Conservation (phyloP, 2,888 invertebrate genomes). For the Scotopteryx bipunctaria region DNA sequence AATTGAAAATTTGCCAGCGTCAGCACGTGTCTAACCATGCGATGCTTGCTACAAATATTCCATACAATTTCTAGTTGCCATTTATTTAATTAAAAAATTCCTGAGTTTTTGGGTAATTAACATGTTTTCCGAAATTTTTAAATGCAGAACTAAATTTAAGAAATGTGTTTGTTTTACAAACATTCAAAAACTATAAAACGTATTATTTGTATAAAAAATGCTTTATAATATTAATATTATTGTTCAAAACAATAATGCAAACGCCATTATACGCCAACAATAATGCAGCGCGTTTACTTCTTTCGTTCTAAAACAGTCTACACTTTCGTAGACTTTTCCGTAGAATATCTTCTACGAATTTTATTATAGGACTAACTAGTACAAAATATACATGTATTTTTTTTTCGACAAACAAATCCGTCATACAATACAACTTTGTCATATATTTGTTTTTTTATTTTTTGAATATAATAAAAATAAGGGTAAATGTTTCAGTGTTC, state of each 20-base stretch:
- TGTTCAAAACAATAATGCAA: too few relatives aligned
- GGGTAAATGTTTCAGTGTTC: neutral
- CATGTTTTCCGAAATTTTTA: neutral
- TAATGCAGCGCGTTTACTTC: neutral
- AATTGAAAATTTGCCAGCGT: conserved; percentile 24
- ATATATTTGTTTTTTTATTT: too few relatives aligned
- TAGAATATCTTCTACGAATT: too few relatives aligned
- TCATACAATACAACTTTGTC: too few relatives aligned
- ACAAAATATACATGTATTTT: too few relatives aligned
- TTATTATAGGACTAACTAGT: too few relatives aligned
- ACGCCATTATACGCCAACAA: too few relatives aligned
- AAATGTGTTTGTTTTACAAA: neutral
- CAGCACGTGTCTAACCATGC: conserved; percentile 24
- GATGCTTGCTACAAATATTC: conserved; percentile 3
- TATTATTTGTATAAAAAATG: too few relatives aligned
- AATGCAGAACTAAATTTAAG: neutral
- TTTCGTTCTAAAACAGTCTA: neutral
- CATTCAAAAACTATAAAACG: too few relatives aligned
- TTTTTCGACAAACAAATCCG: too few relatives aligned
- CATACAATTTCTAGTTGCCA: conserved; percentile 16
- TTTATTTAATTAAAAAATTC: neutral
- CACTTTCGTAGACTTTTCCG: neutral
- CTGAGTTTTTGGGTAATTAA: conserved; percentile 1
- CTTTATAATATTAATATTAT: too few relatives aligned
- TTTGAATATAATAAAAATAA: neutral